phyloP scores from a whole-genome alignment of 2,113 vertebrate species.

The Eupsittula cactorum region DNA sequence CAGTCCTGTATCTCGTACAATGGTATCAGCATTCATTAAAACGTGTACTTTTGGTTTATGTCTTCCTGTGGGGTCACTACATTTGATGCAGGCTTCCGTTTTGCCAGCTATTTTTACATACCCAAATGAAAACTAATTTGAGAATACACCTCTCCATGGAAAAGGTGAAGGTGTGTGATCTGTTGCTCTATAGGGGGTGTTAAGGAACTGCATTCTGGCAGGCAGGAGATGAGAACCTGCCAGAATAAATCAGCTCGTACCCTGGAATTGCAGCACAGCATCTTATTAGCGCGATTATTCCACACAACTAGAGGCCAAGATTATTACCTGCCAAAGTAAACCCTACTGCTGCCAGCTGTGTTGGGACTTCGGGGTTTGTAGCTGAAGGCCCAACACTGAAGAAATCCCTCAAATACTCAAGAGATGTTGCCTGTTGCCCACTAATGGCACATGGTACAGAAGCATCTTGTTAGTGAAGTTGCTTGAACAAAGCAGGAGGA shows the following conservation, averaged over 20 bases:
- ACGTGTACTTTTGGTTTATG: background rate
- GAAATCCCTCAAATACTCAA: background rate
- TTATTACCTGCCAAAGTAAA: constrained; percentile 4
- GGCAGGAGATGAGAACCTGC: background rate
- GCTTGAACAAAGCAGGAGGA: background rate
- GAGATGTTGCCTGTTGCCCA: background rate
- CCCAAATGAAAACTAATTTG: background rate
- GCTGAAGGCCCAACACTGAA: background rate
- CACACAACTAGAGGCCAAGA: background rate
- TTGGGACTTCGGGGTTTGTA: background rate
- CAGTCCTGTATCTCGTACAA: background rate
- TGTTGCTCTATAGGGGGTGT: background rate
- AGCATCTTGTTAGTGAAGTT: background rate
- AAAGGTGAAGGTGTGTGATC: background rate
- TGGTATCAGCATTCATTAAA: background rate
- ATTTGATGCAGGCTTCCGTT: background rate
- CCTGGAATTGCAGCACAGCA: background rate
- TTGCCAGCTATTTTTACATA: background rate
- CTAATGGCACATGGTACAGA: background rate
- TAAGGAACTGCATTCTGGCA: background rate
- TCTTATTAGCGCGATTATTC: constrained; percentile 3
- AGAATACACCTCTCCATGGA: background rate
- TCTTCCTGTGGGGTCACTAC: background rate
- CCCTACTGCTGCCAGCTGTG: background rate
- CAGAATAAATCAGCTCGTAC: background rate